Percentiles rank a stretch among this genome's conserved stretches.
Evolutionary conservation across 92 coral and sea anemone species (phyloP).

Genomic region (Paramuricea clavata): DNA sequence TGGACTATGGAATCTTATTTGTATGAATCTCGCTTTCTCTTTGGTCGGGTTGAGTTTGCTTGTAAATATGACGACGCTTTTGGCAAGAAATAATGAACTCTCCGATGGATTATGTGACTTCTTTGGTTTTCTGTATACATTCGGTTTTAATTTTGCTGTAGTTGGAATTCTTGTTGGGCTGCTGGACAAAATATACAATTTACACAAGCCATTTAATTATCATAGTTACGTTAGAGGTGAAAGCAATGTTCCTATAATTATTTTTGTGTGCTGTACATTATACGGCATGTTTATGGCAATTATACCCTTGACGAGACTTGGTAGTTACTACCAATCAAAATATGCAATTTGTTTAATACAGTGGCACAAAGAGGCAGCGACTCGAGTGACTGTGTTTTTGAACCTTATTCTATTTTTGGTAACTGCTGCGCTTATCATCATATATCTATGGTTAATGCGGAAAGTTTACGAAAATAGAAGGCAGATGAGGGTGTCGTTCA

Average conservation of each 20-base stretch:
- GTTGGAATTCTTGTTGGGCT: not conserved
- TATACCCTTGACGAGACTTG: not conserved
- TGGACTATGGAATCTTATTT: not conserved
- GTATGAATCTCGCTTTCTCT: conserved; percentile 19
- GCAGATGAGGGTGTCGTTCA: not conserved
- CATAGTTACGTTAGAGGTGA: not conserved
- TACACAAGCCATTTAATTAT: conserved; percentile 9
- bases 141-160: conserved; percentile 8
- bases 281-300: not conserved
- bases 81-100: not conserved
- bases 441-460: not conserved
- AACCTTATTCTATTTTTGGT: not conserved
- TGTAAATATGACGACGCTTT: not conserved
- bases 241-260: not conserved
- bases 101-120: conserved; percentile 5
- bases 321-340: conserved; percentile 7
- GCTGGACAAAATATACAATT: not conserved
- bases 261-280: not conserved
- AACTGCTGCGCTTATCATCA: not conserved
- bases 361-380: not conserved
- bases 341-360: conserved; percentile 11
- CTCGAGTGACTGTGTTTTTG: not conserved
- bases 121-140: not conserved
- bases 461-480: not conserved
- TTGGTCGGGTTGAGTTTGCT: conserved; percentile 18